phyloP scores from a whole-genome alignment of 1,140 invertebrate genomes.

The Hesperophylax magnus region DNA sequence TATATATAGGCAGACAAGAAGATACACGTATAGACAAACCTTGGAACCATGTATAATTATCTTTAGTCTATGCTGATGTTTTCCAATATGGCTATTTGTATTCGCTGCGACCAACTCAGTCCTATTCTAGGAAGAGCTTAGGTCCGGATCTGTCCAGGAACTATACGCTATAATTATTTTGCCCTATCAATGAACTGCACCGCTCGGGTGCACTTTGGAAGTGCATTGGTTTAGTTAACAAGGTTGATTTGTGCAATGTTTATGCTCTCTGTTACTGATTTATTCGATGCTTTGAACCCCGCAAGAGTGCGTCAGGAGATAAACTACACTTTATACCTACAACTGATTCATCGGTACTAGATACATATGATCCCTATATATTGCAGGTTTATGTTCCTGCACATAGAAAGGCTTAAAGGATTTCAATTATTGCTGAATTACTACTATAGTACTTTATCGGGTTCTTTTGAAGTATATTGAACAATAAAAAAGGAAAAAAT shows the following conservation, averaged over 20 bases:
- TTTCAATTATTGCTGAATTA: no score
- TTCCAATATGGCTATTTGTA: neutral
- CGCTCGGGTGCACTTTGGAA: conserved; percentile 2
- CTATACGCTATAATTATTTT: conserved; percentile 11
- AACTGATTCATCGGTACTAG: no score
- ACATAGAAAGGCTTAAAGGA: no score
- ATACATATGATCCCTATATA: no score
- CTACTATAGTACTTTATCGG: no score
- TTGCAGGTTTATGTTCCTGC: no score
- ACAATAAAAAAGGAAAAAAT: no score
- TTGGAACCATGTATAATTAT: neutral
- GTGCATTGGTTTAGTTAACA: conserved; percentile 17
- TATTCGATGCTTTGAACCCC: neutral
- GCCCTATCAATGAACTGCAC: conserved; percentile 39
- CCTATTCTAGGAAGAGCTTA: conserved; percentile 4
- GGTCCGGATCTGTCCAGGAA: neutral
- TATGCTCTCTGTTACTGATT: neutral
- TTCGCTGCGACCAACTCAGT: neutral
- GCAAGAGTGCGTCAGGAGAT: neutral
- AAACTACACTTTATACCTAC: neutral
- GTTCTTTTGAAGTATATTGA: no score
- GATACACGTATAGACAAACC: neutral
- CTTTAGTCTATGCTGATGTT: neutral
- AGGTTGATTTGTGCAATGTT: conserved; percentile 8
- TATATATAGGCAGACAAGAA: no score